Evolutionary conservation across 2,888 invertebrate genomes (phyloP).

Genomic region (Acrobeloides nanus): DNA sequence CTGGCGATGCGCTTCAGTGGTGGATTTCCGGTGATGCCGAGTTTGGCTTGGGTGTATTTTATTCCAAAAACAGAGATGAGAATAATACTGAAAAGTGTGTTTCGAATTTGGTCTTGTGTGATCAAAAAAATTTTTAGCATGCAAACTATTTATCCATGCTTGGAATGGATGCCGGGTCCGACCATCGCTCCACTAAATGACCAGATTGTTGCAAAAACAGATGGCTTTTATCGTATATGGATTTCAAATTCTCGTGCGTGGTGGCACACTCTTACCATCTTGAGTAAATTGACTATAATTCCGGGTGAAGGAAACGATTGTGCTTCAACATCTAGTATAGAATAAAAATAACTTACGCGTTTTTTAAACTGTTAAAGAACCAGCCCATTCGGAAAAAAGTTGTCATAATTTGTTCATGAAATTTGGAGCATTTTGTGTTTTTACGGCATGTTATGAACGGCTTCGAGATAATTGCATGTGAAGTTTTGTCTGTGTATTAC

Average conservation of each 20-base stretch:
- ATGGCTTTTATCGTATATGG: slow-evolving; percentile 40
- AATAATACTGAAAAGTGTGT: slow-evolving; percentile 21
- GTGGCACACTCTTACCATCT: slow-evolving; percentile 33
- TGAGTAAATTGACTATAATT: slow-evolving; percentile 7
- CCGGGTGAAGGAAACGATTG: too few species aligned
- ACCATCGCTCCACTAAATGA: slow-evolving; percentile 34
- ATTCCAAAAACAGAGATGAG: slow-evolving; percentile 17
- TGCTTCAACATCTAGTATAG: too few species aligned
- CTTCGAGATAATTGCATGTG: too few species aligned
- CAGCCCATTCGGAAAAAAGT: too few species aligned
- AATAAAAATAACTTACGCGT: too few species aligned
- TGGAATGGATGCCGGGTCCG: slow-evolving; percentile 43
- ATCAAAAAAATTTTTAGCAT: slow-evolving; percentile 16
- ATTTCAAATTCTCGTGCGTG: slow-evolving; percentile 39
- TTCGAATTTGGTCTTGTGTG: not conserved
- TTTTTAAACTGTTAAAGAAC: too few species aligned
- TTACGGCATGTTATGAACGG: too few species aligned
- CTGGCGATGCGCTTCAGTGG: slow-evolving; percentile 21
- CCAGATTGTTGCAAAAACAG: slow-evolving; percentile 9
- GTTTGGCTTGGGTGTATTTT: slow-evolving; percentile 24
- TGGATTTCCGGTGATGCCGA: slow-evolving; percentile 21
- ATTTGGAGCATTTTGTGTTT: too few species aligned
- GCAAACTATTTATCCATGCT: slow-evolving; percentile 19
- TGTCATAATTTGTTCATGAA: too few species aligned
- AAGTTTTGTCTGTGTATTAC: too few species aligned